Base-by-base conservation (phyloP, 2,888 invertebrate species). In the Trichacis sp. region DNA sequence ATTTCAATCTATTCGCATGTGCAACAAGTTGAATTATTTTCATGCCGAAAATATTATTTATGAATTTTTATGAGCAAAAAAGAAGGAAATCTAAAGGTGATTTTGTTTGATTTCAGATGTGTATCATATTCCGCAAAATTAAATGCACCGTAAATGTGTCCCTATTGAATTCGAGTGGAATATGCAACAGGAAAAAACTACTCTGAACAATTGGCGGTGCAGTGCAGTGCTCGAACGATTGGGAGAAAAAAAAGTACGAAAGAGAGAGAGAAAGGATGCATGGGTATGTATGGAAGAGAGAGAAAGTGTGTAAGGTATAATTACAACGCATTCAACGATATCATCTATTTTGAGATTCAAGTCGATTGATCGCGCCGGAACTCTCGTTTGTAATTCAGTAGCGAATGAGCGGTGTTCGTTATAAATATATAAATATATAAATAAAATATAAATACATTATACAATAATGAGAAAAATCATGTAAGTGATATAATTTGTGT, bases 371-470 rank as follows among this genome's bases (percentile, higher is more conserved):
- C 19, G 69, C 68, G 69, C 68, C 70, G 66, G 64, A 74, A 77
- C 71, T 82, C 79, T 79, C 80, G 78, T 83, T 82, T 83, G 79
- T 82, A 82, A 83, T 84, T 80, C 81, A 81, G 81, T 82, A 84
- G 80, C 80, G 79, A 77, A 69, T 80, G 83, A 80, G 81, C 77
- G 83, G 80, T 84, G 83, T 83, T 83, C 83, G 81, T 84, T 83
- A 83, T 83, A 83, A 80, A 82, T 82, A 82, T 79, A 83, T 80
- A 81, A 74, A 78, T 78, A 78, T 74, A 74, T 68, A 71, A 67
- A 76, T 70, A 46, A 71, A 62, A 73, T 69, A 73, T 66, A 77
- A 78, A 80, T 81, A 80, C 73, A 79, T 77, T 77, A 79, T 75
- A 76, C 73, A 73, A n/a, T n/a, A n/a, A n/a, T n/a, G n/a, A n/a